Base-by-base conservation (phyloP, 2,113 vertebrate species). In the Silurus meridionalis region DNA sequence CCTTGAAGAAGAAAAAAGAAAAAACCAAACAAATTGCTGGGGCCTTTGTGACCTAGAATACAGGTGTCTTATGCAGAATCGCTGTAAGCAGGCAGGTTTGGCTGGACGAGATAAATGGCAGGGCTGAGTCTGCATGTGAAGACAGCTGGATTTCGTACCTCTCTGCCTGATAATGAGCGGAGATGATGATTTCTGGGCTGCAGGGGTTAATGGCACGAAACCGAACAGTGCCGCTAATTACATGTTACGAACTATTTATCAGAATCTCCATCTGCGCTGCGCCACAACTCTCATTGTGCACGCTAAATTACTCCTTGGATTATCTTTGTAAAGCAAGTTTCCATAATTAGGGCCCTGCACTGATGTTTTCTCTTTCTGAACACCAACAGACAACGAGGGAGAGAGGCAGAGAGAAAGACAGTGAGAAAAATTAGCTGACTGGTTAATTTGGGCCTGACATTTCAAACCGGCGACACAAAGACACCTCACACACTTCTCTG, bases 151-250 rank as follows among this genome's bases (percentile, higher is more conserved):
- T 97, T 96, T 58, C n/a, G 19, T 97, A 98, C 97, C 97, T 98
- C 97, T 96, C 52, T 96, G 96, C 96, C 96, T 97, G 96, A 97
- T 99, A 98, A 98, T 97, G 97, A 97, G 96, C 96, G 96, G 93
- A 83, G 71, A 86, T 92, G 93, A 94, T 94, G 97, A 98, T 97
- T 98, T 97, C 97, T 96, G 96, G 96, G 96, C 97, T 96, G 92
- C 94, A 97, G 97, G 97, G 97, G 97, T 99, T 99, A 99, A 99
- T 99, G 97, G 97, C 96, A 98, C 97, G 97, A 97, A 98, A 98
- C 97, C 96, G 95, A 87, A 95, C 94, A 95, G 96, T 97, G 95
- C 96, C 94, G 96, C 97, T 99, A 99, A 98, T 99, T 99, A 97
- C 96, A 97, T 96, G 96, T 97, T 99, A 96, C 97, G 96, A 99